Conservation (phyloP, 2,113 vertebrate species). For the Dasyornis broadbenti region DNA sequence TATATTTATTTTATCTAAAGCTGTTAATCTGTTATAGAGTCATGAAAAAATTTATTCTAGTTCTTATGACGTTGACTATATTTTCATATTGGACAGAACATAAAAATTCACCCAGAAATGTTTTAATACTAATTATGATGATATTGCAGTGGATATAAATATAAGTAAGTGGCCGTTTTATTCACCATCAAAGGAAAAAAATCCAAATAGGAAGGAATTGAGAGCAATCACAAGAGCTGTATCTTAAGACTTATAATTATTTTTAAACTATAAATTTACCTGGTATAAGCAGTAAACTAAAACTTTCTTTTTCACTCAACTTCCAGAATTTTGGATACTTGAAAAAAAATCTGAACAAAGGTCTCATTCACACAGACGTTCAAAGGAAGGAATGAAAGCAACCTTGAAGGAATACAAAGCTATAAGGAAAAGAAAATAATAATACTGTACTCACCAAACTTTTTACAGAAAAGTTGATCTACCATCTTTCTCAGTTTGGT, state of each 20-base stretch:
- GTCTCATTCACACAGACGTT: rapidly evolving
- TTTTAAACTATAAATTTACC: not conserved
- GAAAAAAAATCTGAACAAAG: not conserved
- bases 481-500: conserved; percentile 73
- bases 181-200: not conserved
- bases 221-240: not conserved
- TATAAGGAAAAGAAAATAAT: not conserved
- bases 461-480: conserved; percentile 78
- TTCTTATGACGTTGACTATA: not conserved
- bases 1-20: not conserved
- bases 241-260: not conserved
- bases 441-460: conserved; percentile 69
- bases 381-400: not conserved
- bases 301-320: not conserved
- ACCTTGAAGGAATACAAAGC: not conserved
- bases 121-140: not conserved
- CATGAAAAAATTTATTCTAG: not conserved
- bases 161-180: not conserved
- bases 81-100: not conserved
- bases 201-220: not conserved
- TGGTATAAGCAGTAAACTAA: not conserved
- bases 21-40: not conserved
- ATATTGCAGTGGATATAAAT: not conserved
- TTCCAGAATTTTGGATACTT: not conserved
- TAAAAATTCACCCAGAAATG: not conserved